Evolutionary conservation across 2,797 vertebrate species (phyloP).

Genomic region (Lepilemur septentrionalis): DNA sequence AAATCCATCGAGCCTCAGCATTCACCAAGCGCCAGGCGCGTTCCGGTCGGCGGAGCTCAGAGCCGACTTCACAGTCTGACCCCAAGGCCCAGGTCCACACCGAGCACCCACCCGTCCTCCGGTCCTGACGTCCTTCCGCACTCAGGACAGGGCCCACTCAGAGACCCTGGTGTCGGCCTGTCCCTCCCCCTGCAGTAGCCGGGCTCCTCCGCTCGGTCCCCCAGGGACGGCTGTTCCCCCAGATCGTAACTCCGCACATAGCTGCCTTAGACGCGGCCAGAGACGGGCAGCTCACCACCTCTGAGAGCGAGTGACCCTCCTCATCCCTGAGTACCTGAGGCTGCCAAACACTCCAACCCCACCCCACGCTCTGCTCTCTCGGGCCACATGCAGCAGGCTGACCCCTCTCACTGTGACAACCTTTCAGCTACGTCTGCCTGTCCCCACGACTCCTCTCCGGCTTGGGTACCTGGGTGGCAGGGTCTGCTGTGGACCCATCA

Average conservation of each 20-base stretch:
- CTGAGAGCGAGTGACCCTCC: not conserved
- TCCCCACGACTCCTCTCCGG: fast-evolving
- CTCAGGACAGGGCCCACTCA: not conserved
- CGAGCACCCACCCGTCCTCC: not conserved
- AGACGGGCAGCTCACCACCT: not conserved
- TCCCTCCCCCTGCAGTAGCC: not conserved
- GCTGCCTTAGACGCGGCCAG: not conserved
- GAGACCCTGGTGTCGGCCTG: not conserved
- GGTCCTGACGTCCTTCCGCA: not conserved
- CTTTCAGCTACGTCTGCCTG: not conserved
- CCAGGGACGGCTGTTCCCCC: not conserved
- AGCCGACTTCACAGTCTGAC: not conserved
- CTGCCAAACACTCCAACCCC: not conserved
- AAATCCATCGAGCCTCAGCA: slow-evolving; percentile 45
- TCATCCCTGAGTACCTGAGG: not conserved
- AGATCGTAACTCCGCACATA: not conserved
- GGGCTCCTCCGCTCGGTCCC: not conserved
- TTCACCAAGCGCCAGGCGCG: not conserved
- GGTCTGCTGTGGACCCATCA: not conserved
- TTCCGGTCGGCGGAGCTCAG: not conserved
- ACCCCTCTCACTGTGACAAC: not conserved
- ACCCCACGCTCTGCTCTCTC: fast-evolving
- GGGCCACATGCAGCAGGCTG: not conserved
- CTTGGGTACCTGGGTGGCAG: not conserved
- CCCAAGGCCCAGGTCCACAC: not conserved